phyloP scores from a whole-genome alignment of 2,113 vertebrate genomes.

The Stercorarius parasiticus region DNA sequence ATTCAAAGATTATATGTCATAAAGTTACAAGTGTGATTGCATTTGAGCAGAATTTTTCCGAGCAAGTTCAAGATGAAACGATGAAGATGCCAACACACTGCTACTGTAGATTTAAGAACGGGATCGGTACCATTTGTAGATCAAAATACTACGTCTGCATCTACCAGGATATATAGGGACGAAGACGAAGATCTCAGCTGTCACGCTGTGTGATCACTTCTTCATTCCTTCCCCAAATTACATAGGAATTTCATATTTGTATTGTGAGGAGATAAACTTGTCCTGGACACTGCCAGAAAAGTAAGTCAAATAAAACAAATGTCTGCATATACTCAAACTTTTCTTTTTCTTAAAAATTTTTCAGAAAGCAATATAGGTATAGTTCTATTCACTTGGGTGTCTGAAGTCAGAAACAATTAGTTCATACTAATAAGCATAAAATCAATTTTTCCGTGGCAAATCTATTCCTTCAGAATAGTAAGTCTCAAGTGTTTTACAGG shows the following conservation, averaged over 20 bases:
- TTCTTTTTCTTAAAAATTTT: background rate
- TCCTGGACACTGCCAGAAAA: conserved; percentile 36
- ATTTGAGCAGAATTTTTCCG: conserved; percentile 36
- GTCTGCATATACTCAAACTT: background rate
- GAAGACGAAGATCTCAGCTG: conserved; percentile 67
- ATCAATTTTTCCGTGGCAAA: conserved; percentile 47
- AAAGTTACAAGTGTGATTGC: conserved; percentile 60
- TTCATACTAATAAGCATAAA: conserved; percentile 55
- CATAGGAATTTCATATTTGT: conserved; percentile 33
- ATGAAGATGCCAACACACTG: conserved; percentile 61
- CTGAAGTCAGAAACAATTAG: conserved; percentile 52
- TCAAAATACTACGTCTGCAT: conserved; percentile 64
- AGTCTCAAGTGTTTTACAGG: conserved; percentile 52
- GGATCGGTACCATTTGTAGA: conserved; percentile 63
- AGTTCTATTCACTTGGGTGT: conserved; percentile 19
- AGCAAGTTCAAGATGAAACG: conserved; percentile 69
- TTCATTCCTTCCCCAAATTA: conserved; percentile 55
- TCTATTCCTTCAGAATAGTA: conserved; percentile 54
- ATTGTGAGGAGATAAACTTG: conserved; percentile 31
- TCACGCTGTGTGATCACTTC: conserved; percentile 50
- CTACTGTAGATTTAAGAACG: conserved; percentile 67
- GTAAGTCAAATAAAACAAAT: conserved; percentile 51
- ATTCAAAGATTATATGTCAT: conserved; percentile 45
- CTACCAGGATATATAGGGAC: conserved; percentile 55
- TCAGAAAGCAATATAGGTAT: conserved; percentile 27